phyloP scores from a whole-genome alignment of 23 tunicate species.

The Trididemnum nubilum region DNA sequence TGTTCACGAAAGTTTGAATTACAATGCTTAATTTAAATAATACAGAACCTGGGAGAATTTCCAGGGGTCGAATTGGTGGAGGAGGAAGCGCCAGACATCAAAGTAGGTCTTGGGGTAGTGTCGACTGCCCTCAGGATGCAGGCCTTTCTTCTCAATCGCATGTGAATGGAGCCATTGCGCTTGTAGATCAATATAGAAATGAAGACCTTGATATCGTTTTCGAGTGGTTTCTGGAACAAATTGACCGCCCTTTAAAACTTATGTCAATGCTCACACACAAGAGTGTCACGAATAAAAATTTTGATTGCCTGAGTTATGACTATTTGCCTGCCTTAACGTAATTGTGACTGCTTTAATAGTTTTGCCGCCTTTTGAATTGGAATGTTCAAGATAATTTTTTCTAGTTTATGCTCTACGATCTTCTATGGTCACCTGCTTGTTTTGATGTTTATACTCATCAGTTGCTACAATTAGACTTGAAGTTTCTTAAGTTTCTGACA shows the following conservation, averaged over 20 bases:
- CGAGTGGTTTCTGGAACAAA: conserved; percentile 71
- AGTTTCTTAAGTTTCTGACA: too few relatives aligned
- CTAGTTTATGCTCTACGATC: too few relatives aligned
- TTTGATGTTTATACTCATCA: not conserved
- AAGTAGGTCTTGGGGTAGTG: conserved; percentile 50
- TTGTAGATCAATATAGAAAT: conserved; percentile 93
- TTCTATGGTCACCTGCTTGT: too few relatives aligned
- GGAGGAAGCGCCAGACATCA: conserved; percentile 37
- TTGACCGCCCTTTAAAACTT: not conserved
- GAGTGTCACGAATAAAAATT: too few relatives aligned
- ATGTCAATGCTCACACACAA: not conserved
- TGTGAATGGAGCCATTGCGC: conserved; percentile 67
- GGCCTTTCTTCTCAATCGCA: conserved; percentile 89
- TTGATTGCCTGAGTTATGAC: too few relatives aligned
- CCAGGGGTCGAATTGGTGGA: conserved; percentile 28
- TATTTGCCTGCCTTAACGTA: too few relatives aligned
- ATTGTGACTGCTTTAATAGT: too few relatives aligned
- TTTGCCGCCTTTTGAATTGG: too few relatives aligned
- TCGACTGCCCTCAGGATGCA: conserved; percentile 88
- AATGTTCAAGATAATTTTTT: too few relatives aligned
- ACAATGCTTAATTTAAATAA: too few relatives aligned
- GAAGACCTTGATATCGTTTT: conserved; percentile 82
- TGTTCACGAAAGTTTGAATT: too few relatives aligned
- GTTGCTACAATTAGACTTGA: not conserved
- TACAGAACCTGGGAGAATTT: conserved; percentile 71